Evolutionary conservation across 2,888 invertebrate genomes (phyloP).

Genomic region (Polydrusus pterygomalis): DNA sequence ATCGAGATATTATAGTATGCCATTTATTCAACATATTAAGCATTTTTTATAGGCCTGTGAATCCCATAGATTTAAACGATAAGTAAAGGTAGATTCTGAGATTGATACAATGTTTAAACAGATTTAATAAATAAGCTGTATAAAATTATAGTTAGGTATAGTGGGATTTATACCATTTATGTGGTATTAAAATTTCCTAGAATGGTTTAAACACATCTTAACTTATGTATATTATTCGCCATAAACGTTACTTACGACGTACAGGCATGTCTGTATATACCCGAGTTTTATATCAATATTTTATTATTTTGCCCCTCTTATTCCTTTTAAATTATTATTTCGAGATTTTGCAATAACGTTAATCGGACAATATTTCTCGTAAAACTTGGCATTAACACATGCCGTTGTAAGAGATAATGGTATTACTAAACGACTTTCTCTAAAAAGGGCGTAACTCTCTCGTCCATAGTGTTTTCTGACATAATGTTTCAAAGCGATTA

Average conservation of each 20-base stretch:
- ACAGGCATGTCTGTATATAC: slow-evolving; percentile 3
- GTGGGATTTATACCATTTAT: slow-evolving; percentile 17
- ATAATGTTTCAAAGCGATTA: background rate
- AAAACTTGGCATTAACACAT: slow-evolving; percentile 28
- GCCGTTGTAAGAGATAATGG: slow-evolving; percentile 8
- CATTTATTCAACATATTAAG: too few relatives aligned
- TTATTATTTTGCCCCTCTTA: slow-evolving; percentile 10
- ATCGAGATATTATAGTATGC: too few relatives aligned
- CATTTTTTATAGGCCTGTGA: too few relatives aligned
- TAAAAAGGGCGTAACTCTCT: slow-evolving; percentile 11
- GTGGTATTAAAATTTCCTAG: slow-evolving; percentile 15
- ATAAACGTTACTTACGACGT: slow-evolving; percentile 2
- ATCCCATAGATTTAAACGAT: background rate
- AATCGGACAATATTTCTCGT: slow-evolving; percentile 14
- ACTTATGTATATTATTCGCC: slow-evolving; percentile 16
- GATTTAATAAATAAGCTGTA: slow-evolving; percentile 18
- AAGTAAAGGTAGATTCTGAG: background rate
- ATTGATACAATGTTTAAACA: slow-evolving; percentile 9
- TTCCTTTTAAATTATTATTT: slow-evolving; percentile 22
- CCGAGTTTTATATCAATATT: slow-evolving; percentile 7
- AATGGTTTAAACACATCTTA: slow-evolving; percentile 16
- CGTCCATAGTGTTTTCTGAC: background rate
- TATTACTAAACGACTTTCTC: slow-evolving; percentile 22
- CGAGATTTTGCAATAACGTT: slow-evolving; percentile 23
- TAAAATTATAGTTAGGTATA: slow-evolving; percentile 11